Evolutionary conservation across 2,113 vertebrate genomes (phyloP).

Genomic region (Melanostigma gelatinosum): DNA sequence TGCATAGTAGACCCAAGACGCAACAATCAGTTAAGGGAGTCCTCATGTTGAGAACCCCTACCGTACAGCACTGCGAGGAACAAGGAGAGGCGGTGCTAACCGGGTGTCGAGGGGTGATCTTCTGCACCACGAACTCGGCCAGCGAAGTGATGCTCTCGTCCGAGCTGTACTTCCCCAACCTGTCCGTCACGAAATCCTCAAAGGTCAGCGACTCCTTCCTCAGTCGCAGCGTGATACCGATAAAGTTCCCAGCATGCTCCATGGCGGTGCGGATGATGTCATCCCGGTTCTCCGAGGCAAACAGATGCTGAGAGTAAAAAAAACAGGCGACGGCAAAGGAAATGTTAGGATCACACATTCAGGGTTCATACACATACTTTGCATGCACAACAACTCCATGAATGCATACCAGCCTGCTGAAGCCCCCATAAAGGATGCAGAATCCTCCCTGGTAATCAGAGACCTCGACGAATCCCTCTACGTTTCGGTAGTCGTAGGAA

Average conservation of each 20-base stretch:
- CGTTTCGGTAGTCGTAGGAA: constrained; percentile 97
- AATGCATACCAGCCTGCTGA: constrained; percentile 92
- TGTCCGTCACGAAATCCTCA: constrained; percentile 89
- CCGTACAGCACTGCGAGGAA: neutral
- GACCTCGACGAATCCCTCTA: constrained; percentile 97
- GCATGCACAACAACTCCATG: neutral
- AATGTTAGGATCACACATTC: neutral
- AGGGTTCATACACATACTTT: too few species aligned
- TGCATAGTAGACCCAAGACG: neutral
- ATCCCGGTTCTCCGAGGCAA: constrained; percentile 96
- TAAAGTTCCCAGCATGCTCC: constrained; percentile 96
- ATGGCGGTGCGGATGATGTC: constrained; percentile 97
- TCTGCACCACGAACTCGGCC: constrained; percentile 97
- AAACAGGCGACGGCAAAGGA: neutral
- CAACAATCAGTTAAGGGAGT: neutral
- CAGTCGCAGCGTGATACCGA: constrained; percentile 91
- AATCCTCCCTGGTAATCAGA: constrained; percentile 96
- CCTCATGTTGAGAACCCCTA: neutral
- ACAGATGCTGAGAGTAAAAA: constrained; percentile 88
- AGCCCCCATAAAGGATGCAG: constrained; percentile 95
- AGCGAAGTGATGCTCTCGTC: constrained; percentile 97
- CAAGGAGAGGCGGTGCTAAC: constrained; percentile 80
- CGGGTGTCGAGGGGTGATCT: constrained; percentile 92
- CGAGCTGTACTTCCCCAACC: constrained; percentile 96
- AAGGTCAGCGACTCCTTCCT: constrained; percentile 93